Evolutionary conservation across 2,888 invertebrate genomes (phyloP).

Genomic region (Beris chalybata): DNA sequence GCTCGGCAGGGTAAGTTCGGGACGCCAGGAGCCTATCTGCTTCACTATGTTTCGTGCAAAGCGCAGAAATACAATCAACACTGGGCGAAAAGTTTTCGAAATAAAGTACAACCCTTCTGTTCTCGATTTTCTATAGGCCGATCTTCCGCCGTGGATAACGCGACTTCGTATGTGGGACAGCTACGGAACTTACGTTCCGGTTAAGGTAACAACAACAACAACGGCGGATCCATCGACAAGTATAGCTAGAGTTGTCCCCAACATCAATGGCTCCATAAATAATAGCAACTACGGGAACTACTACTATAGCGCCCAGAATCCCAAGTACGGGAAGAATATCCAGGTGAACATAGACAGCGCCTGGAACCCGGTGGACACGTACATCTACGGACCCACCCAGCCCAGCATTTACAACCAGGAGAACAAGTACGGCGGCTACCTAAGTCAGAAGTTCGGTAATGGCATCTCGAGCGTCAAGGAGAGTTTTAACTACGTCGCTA

Average conservation of each 20-base stretch:
- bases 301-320: constrained; percentile 56
- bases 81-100: not conserved
- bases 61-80: not conserved
- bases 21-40: not conserved
- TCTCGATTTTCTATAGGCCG: constrained; percentile 45
- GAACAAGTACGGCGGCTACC: constrained; percentile 55
- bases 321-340: constrained; percentile 53
- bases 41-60: not conserved
- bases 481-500: constrained; percentile 53
- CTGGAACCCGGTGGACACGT: constrained; percentile 57
- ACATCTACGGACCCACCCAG: constrained; percentile 57
- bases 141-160: constrained; percentile 65
- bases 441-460: constrained; percentile 46
- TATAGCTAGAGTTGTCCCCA: constrained; percentile 14
- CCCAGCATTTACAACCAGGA: constrained; percentile 57
- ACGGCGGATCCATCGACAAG: constrained; percentile 47
- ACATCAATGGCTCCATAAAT: constrained; percentile 22
- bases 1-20: constrained; percentile 54
- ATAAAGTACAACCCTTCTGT: not conserved
- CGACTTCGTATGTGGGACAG: constrained; percentile 76
- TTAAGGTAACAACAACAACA: constrained; percentile 49
- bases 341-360: constrained; percentile 56
- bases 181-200: constrained; percentile 59
- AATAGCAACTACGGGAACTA: constrained; percentile 50
- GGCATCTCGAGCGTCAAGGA: constrained; percentile 52